Evolutionary conservation across 2,797 vertebrate species (phyloP).

Genomic region (Argyrosomus regius): DNA sequence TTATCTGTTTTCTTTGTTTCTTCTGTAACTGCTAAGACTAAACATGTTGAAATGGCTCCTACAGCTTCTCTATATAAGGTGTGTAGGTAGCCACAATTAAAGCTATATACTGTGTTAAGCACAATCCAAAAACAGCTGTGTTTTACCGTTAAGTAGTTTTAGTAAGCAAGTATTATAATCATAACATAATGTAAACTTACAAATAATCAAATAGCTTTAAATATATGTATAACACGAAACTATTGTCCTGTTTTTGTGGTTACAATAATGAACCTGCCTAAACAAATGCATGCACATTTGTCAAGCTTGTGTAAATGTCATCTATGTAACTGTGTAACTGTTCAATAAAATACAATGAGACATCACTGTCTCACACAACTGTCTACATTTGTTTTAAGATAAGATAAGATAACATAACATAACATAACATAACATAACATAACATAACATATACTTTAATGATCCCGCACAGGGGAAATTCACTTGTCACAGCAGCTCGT

Average conservation of each 20-base stretch:
- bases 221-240: constrained; percentile 8
- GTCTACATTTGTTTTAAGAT: neutral
- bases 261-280: neutral
- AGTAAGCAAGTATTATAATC: neutral
- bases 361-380: neutral
- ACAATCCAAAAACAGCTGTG: constrained; percentile 12
- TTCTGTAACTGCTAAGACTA: too few species aligned
- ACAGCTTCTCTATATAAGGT: neutral
- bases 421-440: too few species aligned
- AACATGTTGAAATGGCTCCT: too few species aligned
- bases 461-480: too few species aligned
- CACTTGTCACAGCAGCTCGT: too few species aligned
- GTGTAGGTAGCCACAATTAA: constrained; percentile 27
- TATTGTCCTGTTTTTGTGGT: constrained; percentile 3
- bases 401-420: too few species aligned
- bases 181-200: constrained; percentile 6
- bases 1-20: constrained; percentile 8
- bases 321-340: constrained; percentile 23
- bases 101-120: neutral
- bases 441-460: too few species aligned
- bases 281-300: constrained; percentile 15
- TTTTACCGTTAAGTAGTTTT: neutral
- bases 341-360: constrained; percentile 44
- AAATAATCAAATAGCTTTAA: constrained; percentile 29
- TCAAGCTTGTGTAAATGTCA: constrained; percentile 8